Evolutionary conservation across 2,888 invertebrate species (phyloP).

Genomic region (Punctoribates punctum): DNA sequence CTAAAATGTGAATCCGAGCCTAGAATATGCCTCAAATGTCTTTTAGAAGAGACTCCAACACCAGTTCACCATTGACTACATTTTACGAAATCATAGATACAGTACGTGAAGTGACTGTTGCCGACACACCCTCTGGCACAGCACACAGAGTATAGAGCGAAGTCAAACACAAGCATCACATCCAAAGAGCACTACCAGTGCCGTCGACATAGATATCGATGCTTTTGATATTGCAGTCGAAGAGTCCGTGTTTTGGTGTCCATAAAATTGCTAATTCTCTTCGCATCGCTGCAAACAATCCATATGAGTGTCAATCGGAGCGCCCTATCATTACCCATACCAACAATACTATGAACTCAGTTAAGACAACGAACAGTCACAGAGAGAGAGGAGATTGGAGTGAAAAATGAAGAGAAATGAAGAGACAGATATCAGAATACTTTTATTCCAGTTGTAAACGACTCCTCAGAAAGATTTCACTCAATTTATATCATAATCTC

Average conservation of each 20-base stretch:
- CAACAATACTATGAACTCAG: conserved; percentile 19
- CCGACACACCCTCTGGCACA: conserved; percentile 31
- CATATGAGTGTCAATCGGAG: conserved; percentile 36
- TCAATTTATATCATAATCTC: conserved; percentile 16
- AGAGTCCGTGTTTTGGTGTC: conserved; percentile 31
- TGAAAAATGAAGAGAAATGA: no score
- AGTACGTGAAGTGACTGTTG: conserved; percentile 36
- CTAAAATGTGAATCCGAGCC: conserved; percentile 36
- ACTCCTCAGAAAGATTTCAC: neutral
- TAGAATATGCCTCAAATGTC: conserved; percentile 30
- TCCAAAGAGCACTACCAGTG: conserved; percentile 2
- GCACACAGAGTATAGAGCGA: conserved; percentile 19
- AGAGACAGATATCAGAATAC: neutral
- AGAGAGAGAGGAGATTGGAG: neutral
- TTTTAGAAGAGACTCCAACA: conserved; percentile 33
- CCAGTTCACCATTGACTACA: conserved; percentile 14
- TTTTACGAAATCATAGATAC: conserved; percentile 33
- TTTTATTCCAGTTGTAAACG: neutral
- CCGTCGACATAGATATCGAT: conserved; percentile 24
- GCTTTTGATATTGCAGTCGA: neutral
- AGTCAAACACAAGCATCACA: conserved; percentile 29
- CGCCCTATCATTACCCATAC: conserved; percentile 37
- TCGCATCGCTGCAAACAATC: conserved; percentile 35
- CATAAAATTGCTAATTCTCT: conserved; percentile 39
- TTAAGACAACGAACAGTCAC: neutral